Evolutionary conservation across 2,113 vertebrate genomes (phyloP).

Genomic region (Syngnathoides biaculeatus): DNA sequence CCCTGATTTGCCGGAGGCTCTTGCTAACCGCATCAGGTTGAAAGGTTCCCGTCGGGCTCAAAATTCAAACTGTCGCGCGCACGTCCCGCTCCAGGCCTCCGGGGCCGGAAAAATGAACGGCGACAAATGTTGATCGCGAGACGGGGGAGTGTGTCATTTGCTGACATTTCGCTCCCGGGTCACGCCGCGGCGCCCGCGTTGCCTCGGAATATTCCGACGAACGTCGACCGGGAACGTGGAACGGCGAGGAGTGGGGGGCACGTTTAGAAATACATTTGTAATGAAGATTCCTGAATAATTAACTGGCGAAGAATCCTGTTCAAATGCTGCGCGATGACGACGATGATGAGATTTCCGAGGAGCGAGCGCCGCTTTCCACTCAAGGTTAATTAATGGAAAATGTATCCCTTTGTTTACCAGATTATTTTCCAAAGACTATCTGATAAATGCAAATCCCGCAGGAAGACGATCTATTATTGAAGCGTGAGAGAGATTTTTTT

Average conservation of each 20-base stretch:
- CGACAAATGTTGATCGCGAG: constrained; percentile 39
- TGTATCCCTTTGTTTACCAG: constrained; percentile 18
- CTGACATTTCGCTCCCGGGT: constrained; percentile 39
- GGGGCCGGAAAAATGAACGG: constrained; percentile 29
- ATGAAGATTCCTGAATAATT: not conserved
- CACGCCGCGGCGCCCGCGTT: constrained; percentile 21
- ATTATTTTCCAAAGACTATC: constrained; percentile 73
- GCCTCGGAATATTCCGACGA: constrained; percentile 27
- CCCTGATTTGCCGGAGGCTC: not conserved
- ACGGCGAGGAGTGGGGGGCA: not conserved
- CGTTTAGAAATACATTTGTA: not conserved
- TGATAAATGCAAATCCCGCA: constrained; percentile 69
- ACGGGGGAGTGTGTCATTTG: constrained; percentile 38
- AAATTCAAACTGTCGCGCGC: constrained; percentile 18
- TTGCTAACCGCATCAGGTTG: not conserved
- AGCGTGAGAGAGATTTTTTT: constrained; percentile 75
- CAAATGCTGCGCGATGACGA: not conserved
- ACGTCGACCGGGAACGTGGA: not conserved
- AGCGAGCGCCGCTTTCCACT: not conserved
- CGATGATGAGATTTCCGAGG: not conserved
- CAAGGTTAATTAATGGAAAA: not conserved
- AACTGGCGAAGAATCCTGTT: not conserved
- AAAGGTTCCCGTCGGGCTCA: not conserved
- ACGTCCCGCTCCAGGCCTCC: constrained; percentile 4
- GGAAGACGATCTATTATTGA: constrained; percentile 93